These are phyloP conservation scores for Hemaris fuciformis DNA, from an alignment of 2,888 invertebrate species.

Conservation along the genomic window DNA sequence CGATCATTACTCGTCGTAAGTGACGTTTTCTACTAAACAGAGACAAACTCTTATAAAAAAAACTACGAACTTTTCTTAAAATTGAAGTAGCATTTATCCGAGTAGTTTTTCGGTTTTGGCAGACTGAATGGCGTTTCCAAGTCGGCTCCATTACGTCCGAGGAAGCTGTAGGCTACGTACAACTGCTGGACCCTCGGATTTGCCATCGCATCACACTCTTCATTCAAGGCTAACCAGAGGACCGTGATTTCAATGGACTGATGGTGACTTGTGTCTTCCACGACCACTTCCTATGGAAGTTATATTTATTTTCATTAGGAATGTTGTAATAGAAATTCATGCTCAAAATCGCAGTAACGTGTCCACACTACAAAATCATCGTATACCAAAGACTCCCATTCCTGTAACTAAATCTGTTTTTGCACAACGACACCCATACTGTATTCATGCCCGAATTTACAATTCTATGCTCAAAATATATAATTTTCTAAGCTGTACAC, in stretches of 20 bases:
- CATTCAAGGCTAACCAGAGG: constrained; percentile 59
- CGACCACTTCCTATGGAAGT: constrained; percentile 18
- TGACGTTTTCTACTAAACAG: too few relatives aligned
- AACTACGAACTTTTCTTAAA: constrained; percentile 51
- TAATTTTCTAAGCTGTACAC: too few relatives aligned
- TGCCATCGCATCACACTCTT: constrained; percentile 54
- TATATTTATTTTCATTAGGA: background rate
- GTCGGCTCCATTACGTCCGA: constrained; percentile 52
- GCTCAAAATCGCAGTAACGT: too few relatives aligned
- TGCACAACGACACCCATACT: too few relatives aligned
- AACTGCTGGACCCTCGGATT: constrained; percentile 43
- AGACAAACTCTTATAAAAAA: background rate
- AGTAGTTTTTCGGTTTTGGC: constrained; percentile 54
- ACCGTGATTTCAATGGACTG: constrained; percentile 49
- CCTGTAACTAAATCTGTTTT: too few relatives aligned
- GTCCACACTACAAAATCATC: too few relatives aligned
- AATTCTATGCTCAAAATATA: too few relatives aligned
- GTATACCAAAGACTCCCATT: too few relatives aligned
- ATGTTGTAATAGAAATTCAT: too few relatives aligned
- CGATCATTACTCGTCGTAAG: too few relatives aligned
- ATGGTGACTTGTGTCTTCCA: background rate
- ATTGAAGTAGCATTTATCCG: constrained; percentile 56
- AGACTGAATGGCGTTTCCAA: constrained; percentile 56
- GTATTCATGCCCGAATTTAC: too few relatives aligned
- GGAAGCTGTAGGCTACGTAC: constrained; percentile 55